Percentiles rank a stretch among this genome's conserved stretches.
Conservation (phyloP, 2,797 vertebrate genomes). For the Tachyglossus aculeatus region DNA sequence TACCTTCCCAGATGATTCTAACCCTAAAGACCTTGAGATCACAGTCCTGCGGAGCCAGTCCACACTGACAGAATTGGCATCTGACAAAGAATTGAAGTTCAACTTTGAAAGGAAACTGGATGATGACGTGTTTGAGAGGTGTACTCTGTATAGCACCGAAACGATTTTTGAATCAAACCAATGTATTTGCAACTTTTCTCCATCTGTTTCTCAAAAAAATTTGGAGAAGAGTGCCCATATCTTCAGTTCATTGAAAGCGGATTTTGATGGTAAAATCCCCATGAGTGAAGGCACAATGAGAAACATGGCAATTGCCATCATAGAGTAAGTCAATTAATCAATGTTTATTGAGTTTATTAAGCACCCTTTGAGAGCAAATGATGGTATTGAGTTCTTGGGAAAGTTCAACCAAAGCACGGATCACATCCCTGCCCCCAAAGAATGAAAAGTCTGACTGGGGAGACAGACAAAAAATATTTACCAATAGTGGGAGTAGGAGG, state of each 20-base stretch:
- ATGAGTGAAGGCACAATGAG: background rate
- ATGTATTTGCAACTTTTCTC: slow-evolving; percentile 54
- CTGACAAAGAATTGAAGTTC: background rate
- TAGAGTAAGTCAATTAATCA: slow-evolving; percentile 57
- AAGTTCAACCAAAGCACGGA: too few species aligned
- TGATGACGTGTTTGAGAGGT: rapidly evolving
- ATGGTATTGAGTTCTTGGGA: too few species aligned
- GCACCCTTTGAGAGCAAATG: too few species aligned
- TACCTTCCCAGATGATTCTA: too few species aligned
- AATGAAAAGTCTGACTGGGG: too few species aligned
- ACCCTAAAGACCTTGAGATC: too few species aligned
- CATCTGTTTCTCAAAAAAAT: slow-evolving; percentile 54
- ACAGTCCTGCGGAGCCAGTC: rapidly evolving
- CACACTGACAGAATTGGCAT: background rate
- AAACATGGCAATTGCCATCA: slow-evolving; percentile 28
- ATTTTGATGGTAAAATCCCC: rapidly evolving
- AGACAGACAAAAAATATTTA: too few species aligned
- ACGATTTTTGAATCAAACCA: slow-evolving; percentile 7
- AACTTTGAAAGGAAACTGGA: rapidly evolving
- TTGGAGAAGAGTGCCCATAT: slow-evolving; percentile 67
- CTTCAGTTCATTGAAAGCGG: slow-evolving; percentile 41
- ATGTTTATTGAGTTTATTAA: too few species aligned
- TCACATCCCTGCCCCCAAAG: too few species aligned
- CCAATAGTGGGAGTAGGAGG: too few species aligned
- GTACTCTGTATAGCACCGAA: background rate